These are phyloP conservation scores for Cynopterus brachyotis DNA, from an alignment of 2,113 vertebrate species.

Conservation along the genomic window DNA sequence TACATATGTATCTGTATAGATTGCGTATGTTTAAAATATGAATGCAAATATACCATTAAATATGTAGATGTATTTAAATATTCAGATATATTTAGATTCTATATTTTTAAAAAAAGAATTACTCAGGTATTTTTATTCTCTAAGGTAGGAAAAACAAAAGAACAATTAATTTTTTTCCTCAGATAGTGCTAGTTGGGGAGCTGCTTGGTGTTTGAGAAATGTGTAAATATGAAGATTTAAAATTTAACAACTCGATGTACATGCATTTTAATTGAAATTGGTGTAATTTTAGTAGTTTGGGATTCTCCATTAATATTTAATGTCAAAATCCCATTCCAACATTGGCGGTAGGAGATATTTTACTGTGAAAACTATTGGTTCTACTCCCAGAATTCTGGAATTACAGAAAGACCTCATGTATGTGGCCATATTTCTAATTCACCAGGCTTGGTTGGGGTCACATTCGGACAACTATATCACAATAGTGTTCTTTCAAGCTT, in stretches of 20 bases:
- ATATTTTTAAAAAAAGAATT: constrained; percentile 31
- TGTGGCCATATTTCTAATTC: neutral
- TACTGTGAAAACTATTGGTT: neutral
- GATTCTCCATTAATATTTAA: neutral
- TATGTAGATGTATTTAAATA: neutral
- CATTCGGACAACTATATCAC: neutral
- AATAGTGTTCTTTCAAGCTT: neutral
- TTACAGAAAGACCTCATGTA: neutral
- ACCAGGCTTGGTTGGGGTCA: neutral
- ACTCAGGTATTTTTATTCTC: neutral
- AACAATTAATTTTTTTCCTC: neutral
- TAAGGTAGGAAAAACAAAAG: constrained; percentile 6
- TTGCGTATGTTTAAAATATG: constrained; percentile 17
- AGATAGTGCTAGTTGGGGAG: neutral
- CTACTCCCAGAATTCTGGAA: neutral
- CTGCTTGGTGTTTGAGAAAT: neutral
- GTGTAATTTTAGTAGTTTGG: constrained; percentile 22
- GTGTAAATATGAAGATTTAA: neutral
- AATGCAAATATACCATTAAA: neutral
- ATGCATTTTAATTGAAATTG: neutral
- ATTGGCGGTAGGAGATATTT: neutral
- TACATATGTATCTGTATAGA: neutral
- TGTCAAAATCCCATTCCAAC: neutral
- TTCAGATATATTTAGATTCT: neutral
- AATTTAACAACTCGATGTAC: neutral